These are phyloP conservation scores for Bufo bufo DNA, from an alignment of 2,113 vertebrate genomes.

Conservation along the genomic window DNA sequence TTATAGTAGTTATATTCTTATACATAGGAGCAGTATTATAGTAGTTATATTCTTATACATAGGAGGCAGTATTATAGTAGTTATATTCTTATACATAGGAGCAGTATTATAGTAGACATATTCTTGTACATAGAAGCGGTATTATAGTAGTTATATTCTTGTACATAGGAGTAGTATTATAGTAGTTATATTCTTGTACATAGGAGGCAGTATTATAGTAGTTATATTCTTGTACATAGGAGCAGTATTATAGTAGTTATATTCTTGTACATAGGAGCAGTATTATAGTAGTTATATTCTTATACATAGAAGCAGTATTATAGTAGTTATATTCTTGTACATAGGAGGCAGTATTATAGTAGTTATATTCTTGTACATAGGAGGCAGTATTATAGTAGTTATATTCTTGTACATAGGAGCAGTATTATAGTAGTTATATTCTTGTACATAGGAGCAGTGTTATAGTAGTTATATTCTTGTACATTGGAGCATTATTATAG, in stretches of 20 bases:
- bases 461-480: too few species aligned
- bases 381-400: too few species aligned
- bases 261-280: slow-evolving; percentile 4
- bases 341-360: background rate
- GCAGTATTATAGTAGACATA: background rate
- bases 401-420: too few species aligned
- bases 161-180: background rate
- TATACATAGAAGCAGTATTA: background rate
- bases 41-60: too few species aligned
- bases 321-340: slow-evolving; percentile 6
- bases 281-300: slow-evolving; percentile 8
- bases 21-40: too few species aligned
- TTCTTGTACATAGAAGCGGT: background rate
- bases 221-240: background rate
- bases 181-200: background rate
- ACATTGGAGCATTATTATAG: slow-evolving; percentile 9
- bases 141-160: slow-evolving; percentile 1
- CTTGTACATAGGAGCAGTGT: too few species aligned
- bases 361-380: slow-evolving; percentile 11
- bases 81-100: background rate
- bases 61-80: slow-evolving; percentile 13
- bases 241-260: background rate
- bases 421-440: too few species aligned
- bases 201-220: background rate
- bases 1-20: too few species aligned